A percentile compares a stretch with the other conserved stretches of the same genome.
Conservation (phyloP, 2,113 vertebrate species). For the Campylomormyrus tamandua region DNA sequence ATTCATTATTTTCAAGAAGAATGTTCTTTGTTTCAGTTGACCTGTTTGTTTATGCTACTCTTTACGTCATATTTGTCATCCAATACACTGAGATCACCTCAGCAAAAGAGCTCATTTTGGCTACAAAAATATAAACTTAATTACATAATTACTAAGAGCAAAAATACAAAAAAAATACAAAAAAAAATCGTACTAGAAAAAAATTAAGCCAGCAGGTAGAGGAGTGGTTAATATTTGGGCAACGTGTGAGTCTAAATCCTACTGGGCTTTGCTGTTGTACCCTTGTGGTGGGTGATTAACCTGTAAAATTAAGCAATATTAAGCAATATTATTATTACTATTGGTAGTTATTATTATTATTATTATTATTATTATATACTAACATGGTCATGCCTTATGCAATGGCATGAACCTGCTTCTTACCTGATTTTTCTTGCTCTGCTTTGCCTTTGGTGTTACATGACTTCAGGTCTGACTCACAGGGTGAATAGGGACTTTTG, state of each 20-base stretch:
- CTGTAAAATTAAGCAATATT: neutral
- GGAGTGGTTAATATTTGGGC: neutral
- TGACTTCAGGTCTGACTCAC: neutral
- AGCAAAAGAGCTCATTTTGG: neutral
- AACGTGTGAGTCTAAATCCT: neutral
- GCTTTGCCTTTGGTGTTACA: neutral
- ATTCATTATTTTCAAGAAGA: constrained; percentile 4
- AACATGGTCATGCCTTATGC: neutral
- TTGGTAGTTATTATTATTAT: neutral
- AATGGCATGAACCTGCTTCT: neutral
- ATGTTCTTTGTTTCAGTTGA: neutral
- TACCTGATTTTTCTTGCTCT: neutral
- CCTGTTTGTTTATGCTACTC: neutral
- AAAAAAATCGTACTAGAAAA: neutral
- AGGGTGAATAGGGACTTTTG: neutral
- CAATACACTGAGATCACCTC: neutral
- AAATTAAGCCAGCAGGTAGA: neutral
- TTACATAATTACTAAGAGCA: neutral
- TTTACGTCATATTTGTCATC: neutral
- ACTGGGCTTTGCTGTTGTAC: neutral
- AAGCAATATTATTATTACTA: neutral
- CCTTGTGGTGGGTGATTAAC: neutral
- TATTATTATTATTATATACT: neutral
- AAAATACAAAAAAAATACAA: neutral
- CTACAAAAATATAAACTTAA: neutral